Evolutionary conservation across 2,797 vertebrate genomes (phyloP).

Genomic region (Buphagus erythrorhynchus): DNA sequence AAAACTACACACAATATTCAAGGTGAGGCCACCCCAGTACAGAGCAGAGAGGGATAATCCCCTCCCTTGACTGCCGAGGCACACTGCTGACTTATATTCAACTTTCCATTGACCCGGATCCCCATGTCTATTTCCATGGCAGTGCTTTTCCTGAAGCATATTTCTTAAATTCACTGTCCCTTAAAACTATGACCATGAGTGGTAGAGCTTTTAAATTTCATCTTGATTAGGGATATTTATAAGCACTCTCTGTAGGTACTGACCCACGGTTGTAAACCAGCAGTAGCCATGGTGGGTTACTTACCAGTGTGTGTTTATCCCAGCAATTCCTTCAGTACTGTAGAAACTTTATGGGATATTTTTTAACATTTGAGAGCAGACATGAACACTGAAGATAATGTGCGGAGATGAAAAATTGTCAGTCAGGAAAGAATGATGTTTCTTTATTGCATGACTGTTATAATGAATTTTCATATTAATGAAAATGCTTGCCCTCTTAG

Average conservation of each 20-base stretch:
- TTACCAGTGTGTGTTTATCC: not conserved
- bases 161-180: not conserved
- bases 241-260: not conserved
- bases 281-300: not conserved
- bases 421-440: not conserved
- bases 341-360: not conserved
- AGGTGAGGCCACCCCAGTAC: not conserved
- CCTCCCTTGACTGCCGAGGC: accelerated
- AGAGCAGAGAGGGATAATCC: not conserved
- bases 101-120: not conserved
- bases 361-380: not conserved
- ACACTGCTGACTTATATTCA: not conserved
- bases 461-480: slow-evolving; percentile 54
- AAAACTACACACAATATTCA: not conserved
- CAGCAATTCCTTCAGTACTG: not conserved
- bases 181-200: not conserved
- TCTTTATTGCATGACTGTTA: slow-evolving; percentile 40
- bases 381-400: not conserved
- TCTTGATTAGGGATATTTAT: not conserved
- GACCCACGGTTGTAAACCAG: not conserved
- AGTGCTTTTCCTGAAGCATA: not conserved
- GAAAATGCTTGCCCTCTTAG: slow-evolving; percentile 49
- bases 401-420: not conserved
- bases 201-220: not conserved
- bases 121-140: not conserved